Percentiles rank a stretch among this genome's conserved stretches.
Evolutionary conservation across 2,113 vertebrate species (phyloP).

Genomic region (Tauraco erythrolophus): DNA sequence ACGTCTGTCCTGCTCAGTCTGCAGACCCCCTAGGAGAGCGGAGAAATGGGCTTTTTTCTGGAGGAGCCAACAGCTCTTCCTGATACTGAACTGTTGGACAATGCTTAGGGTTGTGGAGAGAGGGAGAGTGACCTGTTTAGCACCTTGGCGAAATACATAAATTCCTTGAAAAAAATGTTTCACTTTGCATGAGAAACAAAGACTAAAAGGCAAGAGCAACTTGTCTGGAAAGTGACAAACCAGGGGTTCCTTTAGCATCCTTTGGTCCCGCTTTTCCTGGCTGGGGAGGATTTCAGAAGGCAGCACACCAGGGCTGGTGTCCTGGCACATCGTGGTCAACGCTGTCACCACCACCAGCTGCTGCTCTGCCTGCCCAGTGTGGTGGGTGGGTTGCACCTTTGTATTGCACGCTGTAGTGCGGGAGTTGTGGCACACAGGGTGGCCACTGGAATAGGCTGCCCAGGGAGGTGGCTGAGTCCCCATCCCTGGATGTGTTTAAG

Average conservation of each 20-base stretch:
- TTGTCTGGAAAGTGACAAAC: neutral
- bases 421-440: rapidly evolving
- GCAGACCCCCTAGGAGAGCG: neutral
- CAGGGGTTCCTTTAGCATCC: neutral
- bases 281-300: neutral
- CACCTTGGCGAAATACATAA: neutral
- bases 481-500: too few species aligned
- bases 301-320: neutral
- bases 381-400: neutral
- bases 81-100: neutral
- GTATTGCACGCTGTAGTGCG: rapidly evolving
- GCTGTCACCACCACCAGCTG: neutral
- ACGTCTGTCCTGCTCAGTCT: neutral
- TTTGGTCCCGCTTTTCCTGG: neutral
- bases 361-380: rapidly evolving
- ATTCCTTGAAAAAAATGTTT: neutral
- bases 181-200: neutral
- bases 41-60: neutral
- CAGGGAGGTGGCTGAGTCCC: too few species aligned
- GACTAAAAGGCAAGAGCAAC: neutral
- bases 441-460: too few species aligned
- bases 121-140: neutral
- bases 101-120: neutral
- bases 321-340: too few species aligned
- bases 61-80: neutral